phyloP scores from a whole-genome alignment of 2,797 vertebrate genomes.

The Crypturellus tataupa region DNA sequence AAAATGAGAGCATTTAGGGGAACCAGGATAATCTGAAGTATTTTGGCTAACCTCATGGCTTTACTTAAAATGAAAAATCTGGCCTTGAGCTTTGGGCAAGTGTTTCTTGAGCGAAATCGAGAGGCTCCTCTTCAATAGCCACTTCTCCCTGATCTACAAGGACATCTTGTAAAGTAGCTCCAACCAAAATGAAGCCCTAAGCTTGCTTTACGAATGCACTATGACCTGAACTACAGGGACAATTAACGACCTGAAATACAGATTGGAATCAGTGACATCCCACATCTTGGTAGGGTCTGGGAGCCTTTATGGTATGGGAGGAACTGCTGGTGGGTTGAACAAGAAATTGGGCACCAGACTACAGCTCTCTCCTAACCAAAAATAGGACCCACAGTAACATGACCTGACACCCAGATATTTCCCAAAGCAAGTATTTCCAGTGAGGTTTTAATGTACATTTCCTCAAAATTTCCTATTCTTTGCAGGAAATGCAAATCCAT shows the following conservation, averaged over 20 bases:
- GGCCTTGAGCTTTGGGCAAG: background rate
- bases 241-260: background rate
- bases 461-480: background rate
- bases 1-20: background rate
- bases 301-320: background rate
- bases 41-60: background rate
- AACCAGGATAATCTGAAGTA: background rate
- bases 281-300: background rate
- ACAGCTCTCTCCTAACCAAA: background rate
- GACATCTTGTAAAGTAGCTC: background rate
- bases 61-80: background rate
- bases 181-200: background rate
- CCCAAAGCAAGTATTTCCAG: background rate
- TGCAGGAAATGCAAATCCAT: background rate
- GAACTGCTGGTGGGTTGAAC: background rate
- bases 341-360: background rate
- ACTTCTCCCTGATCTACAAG: background rate
- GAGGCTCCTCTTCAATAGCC: background rate
- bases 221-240: background rate
- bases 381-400: background rate
- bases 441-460: background rate
- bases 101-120: background rate
- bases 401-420: background rate
- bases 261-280: background rate
- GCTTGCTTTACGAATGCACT: background rate